A percentile compares a stretch with the other conserved stretches of the same genome.
Conservation (phyloP, 2,113 vertebrate genomes). For the Gallinago paraguaiae region DNA sequence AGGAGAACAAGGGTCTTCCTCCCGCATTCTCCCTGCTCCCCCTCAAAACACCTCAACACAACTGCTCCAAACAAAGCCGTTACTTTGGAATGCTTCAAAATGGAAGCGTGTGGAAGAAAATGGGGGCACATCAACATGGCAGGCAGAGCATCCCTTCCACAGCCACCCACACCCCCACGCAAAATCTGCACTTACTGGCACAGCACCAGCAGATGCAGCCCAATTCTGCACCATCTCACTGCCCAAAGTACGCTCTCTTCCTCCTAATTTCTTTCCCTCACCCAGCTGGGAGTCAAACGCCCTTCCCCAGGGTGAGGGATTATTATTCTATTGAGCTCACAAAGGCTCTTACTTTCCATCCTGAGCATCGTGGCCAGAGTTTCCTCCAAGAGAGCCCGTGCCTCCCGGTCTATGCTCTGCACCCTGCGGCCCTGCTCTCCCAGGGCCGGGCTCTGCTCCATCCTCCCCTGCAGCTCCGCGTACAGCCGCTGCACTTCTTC, state of each 20-base stretch:
- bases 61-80: neutral
- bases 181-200: neutral
- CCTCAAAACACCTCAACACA: rapidly evolving
- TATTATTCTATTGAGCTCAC: rapidly evolving
- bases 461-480: slow-evolving; percentile 61
- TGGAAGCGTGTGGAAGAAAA: neutral
- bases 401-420: slow-evolving; percentile 73
- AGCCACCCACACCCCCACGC: rapidly evolving
- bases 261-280: neutral
- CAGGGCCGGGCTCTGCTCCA: neutral
- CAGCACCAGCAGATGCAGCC: neutral
- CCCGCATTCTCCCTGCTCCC: neutral
- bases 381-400: slow-evolving; percentile 76
- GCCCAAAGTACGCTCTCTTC: rapidly evolving
- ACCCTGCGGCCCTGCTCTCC: slow-evolving; percentile 69
- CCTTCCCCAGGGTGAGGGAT: rapidly evolving
- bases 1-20: neutral
- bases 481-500: slow-evolving; percentile 73
- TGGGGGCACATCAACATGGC: rapidly evolving
- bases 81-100: neutral
- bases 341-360: slow-evolving; percentile 79
- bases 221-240: neutral
- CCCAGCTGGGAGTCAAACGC: neutral
- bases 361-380: slow-evolving; percentile 75
- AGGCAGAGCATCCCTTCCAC: neutral